Evolutionary conservation across 2,113 vertebrate genomes (phyloP), one percentile per base, ranked within the genome.

Genomic region (Takifugu flavidus): DNA sequence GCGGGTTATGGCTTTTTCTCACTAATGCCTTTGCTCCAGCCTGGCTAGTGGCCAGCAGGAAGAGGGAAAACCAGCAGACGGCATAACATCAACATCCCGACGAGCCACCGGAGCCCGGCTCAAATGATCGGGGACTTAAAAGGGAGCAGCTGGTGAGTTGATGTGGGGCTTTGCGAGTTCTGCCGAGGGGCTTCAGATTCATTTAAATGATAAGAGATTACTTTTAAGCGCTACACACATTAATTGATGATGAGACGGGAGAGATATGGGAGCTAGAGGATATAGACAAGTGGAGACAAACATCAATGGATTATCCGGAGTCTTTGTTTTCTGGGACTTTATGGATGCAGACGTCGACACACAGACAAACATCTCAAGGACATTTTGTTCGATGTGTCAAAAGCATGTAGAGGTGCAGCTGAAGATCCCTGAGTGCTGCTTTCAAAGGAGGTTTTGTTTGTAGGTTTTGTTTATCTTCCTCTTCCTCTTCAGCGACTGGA

Each of bases 181-280:
- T 72, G 70, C 78, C 43, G 53, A 77, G 87, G 83, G 82, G 82
- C 75, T 84, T 87, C 85, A 84, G 86, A 89, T 89, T 84, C 77
- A 87, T 88, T 89, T 86, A 88, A 90, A 90, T 88, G 83, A 85
- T 87, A 82, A 39, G 73, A 81, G 86, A 87, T 88, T 85, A 82
- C 77, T 87, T 88, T 91, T 86, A 89, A 86, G 82, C 65, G 56
- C 76, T 67, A 76, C 67, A 73, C 80, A 80, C 83, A 70, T 86
- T 83, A 79, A 90, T 88, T 87, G 72, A 86, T 86, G 77, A 75
- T 76, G 74, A 82, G 79, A 78, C 76, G 79, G 67, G 71, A 49
- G 79, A 80, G 79, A 77, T 77, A 67, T 29, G 65, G 62, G 66
- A 55, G 70, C 75, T 64, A 34, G 74, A 76, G 82, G 74, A 85